Conservation (phyloP, 2,113 vertebrate genomes). For the Sinocyclocheilus anophthalmus region DNA sequence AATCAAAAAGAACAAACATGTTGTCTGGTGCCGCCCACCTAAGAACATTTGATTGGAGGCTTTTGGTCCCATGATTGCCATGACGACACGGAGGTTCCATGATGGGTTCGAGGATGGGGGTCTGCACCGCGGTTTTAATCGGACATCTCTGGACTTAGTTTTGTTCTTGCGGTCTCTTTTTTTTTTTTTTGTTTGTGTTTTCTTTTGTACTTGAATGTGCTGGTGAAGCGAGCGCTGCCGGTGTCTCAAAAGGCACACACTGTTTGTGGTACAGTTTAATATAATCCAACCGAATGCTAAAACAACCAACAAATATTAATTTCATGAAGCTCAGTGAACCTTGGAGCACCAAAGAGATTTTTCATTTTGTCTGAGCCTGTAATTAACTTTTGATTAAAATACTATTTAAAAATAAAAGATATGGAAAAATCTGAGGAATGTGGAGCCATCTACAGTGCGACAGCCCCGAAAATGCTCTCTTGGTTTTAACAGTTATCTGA, state of each 20-base stretch:
- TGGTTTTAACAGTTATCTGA: slow-evolving; percentile 32
- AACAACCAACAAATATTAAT: slow-evolving; percentile 38
- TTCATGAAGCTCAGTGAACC: slow-evolving; percentile 67
- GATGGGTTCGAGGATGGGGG: slow-evolving; percentile 63
- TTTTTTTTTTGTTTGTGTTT: slow-evolving; percentile 48
- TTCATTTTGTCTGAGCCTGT: slow-evolving; percentile 48
- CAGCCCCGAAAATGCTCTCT: slow-evolving; percentile 11
- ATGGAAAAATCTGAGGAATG: neutral
- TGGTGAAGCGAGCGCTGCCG: slow-evolving; percentile 74
- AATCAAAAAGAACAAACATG: slow-evolving; percentile 59
- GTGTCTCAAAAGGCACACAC: slow-evolving; percentile 67
- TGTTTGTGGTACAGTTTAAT: slow-evolving; percentile 72
- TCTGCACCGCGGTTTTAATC: slow-evolving; percentile 68
- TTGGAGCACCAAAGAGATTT: slow-evolving; percentile 87
- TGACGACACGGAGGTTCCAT: slow-evolving; percentile 74
- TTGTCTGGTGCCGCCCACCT: slow-evolving; percentile 71
- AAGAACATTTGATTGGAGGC: slow-evolving; percentile 85
- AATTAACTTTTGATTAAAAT: slow-evolving; percentile 69
- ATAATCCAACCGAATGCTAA: slow-evolving; percentile 40
- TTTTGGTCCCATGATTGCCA: slow-evolving; percentile 73
- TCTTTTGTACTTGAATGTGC: slow-evolving; percentile 80
- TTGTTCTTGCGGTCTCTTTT: slow-evolving; percentile 74
- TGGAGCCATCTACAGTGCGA: slow-evolving; percentile 17
- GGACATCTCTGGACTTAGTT: slow-evolving; percentile 73
- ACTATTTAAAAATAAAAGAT: slow-evolving; percentile 36